Base-by-base conservation (phyloP, 2,888 invertebrate species). In the Tachina grossa region DNA sequence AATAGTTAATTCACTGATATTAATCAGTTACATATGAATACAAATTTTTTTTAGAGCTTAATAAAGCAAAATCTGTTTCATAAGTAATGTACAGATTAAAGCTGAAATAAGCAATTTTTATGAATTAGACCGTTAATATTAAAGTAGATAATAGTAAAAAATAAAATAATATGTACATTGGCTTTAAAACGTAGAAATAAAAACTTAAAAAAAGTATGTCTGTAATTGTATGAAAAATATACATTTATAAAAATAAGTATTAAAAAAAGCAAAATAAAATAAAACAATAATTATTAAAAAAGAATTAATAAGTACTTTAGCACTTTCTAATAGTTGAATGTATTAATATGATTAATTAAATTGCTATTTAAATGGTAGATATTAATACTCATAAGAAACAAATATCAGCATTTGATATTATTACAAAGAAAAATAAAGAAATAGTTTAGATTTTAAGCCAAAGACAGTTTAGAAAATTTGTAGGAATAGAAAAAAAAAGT, bases 311-410 rank as follows among this genome's bases (percentile, higher is more conserved):
- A 68, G 19, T 78, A 83, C 81, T 77, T 78, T 76, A 80, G 83
- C 85, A 83, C 85, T 80, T 83, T 72, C 72, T 31, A 80, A 80
- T 72, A 83, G 72, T 85, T 83, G 80, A 80, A 79, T 85, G 83
- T 83, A 85, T 76, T 68, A 22, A 68, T 22, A 31, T 76, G 43
- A 72, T 49, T 51, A 84, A 77, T 49, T 61, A 57, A 83, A 83
- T 61, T 76, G 76, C 72, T 85, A 80, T 66, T 86, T 86, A 81
- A 85, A 83, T 84, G 84, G 79, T 53, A 53, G 19, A 53, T 78
- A 87, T 83, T 83, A 80, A 81, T 66, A 83, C 41, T 83, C 78
- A 57, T 43, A 45, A 83, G 63, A 68, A 53, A 74, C 51, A 45
- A 65, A 74, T 47, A 53, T 19, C 16, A 57, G 41, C 59, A 75